A percentile compares a stretch with the other conserved stretches of the same genome.
Evolutionary conservation across 1,140 invertebrate genomes (phyloP).

Genomic region (Andricus grossulariae): DNA sequence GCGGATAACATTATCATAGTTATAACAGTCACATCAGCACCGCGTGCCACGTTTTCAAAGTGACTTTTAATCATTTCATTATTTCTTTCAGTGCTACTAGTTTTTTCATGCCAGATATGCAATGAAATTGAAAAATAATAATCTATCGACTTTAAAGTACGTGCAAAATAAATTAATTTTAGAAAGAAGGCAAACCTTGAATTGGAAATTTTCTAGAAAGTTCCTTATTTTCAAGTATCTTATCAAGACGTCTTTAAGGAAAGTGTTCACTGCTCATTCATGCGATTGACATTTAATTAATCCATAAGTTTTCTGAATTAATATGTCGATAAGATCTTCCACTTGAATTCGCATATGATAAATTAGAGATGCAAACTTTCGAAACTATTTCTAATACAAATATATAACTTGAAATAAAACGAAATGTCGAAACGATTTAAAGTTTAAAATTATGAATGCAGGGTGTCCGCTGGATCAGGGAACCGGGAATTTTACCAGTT

Average conservation of each 20-base stretch:
- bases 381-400: no score
- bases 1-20: background rate
- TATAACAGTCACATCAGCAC: background rate
- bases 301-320: background rate
- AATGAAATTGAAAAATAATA: background rate
- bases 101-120: background rate
- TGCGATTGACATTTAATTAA: conserved; percentile 26
- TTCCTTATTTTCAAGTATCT: conserved; percentile 13
- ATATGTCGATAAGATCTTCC: conserved; percentile 14
- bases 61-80: conserved; percentile 33
- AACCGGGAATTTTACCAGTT: no score
- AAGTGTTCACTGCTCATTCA: background rate
- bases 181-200: background rate
- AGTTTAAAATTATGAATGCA: no score
- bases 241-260: background rate
- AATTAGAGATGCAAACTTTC: background rate
- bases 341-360: background rate
- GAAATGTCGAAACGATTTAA: no score
- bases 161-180: background rate
- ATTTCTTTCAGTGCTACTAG: conserved; percentile 15
- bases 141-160: background rate
- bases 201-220: background rate
- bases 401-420: no score
- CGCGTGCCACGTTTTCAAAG: conserved; percentile 9
- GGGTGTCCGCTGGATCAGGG: no score